Percentiles rank a stretch among this genome's conserved stretches.
These are phyloP conservation scores for Salmo trutta DNA, from an alignment of 2,797 vertebrate species.

Conservation along the genomic window DNA sequence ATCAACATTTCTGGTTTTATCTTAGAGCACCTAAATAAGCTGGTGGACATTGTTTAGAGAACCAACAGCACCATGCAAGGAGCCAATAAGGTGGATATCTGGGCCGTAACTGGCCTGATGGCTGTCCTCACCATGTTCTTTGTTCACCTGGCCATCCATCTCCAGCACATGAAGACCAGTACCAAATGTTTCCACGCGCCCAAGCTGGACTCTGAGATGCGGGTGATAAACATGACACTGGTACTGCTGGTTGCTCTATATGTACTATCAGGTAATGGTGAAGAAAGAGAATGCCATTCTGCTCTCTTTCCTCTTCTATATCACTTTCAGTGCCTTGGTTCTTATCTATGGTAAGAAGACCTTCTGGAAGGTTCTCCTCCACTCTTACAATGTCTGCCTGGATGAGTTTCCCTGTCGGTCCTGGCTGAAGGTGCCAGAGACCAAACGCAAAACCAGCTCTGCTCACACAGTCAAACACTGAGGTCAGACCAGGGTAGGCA, in stretches of 20 bases:
- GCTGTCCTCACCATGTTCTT: conserved; percentile 68
- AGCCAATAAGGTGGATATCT: conserved; percentile 51
- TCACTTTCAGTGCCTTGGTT: conserved; percentile 55
- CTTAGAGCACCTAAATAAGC: neutral
- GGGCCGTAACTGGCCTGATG: conserved; percentile 63
- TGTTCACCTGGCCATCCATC: conserved; percentile 70
- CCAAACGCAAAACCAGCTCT: conserved; percentile 37
- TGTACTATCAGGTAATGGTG: conserved; percentile 61
- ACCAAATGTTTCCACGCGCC: conserved; percentile 68
- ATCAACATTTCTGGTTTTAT: too few species aligned
- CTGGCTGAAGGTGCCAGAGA: conserved; percentile 65
- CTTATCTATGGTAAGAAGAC: conserved; percentile 76
- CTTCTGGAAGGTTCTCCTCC: conserved; percentile 70
- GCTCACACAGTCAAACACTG: conserved; percentile 36
- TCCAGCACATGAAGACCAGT: conserved; percentile 75
- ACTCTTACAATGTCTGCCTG: conserved; percentile 58
- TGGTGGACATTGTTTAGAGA: neutral
- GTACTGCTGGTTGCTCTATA: conserved; percentile 63
- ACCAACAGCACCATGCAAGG: conserved; percentile 38
- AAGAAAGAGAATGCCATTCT: conserved; percentile 53
- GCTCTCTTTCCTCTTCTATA: conserved; percentile 69
- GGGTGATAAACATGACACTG: conserved; percentile 75
- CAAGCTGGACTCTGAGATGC: conserved; percentile 72
- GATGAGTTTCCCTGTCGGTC: conserved; percentile 63
- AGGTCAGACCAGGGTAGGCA: neutral